A percentile compares a stretch with the other conserved stretches of the same genome.
phyloP scores from a whole-genome alignment of 92 coral and sea anemone genomes.

The Epizoanthus illoricatus region DNA sequence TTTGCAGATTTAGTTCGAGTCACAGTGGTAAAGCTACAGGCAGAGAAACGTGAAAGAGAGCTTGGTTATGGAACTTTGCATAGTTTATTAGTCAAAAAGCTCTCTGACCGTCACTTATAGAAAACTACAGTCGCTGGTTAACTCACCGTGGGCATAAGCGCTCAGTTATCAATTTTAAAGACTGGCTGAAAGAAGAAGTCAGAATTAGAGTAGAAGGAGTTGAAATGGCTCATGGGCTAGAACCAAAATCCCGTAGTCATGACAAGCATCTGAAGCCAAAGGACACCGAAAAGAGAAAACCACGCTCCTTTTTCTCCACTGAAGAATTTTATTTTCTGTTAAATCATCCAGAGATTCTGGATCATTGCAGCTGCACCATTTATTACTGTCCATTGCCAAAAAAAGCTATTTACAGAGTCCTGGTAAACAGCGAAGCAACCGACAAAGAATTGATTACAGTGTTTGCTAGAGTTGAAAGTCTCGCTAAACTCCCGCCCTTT shows the following conservation, averaged over 20 bases:
- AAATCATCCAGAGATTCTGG: no score
- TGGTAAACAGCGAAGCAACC: conserved; percentile 41
- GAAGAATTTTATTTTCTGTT: no score
- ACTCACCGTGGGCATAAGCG: conserved; percentile 26
- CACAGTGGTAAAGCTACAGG: conserved; percentile 61
- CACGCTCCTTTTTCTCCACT: no score
- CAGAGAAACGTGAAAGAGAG: conserved; percentile 59
- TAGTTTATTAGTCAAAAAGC: conserved; percentile 48
- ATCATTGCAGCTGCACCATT: not conserved
- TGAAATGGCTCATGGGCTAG: conserved; percentile 37
- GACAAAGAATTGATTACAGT: conserved; percentile 62
- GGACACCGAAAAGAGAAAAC: no score
- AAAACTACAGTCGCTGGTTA: conserved; percentile 50
- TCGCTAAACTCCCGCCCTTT: conserved; percentile 42
- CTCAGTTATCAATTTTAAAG: conserved; percentile 44
- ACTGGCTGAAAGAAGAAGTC: conserved; percentile 61
- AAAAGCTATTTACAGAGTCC: conserved; percentile 42
- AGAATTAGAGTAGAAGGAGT: conserved; percentile 43
- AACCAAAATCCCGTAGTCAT: not conserved
- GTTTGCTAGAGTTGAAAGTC: conserved; percentile 51
- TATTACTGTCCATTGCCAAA: conserved; percentile 48
- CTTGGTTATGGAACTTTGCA: conserved; percentile 62
- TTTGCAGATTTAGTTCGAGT: conserved; percentile 66
- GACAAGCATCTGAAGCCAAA: no score
- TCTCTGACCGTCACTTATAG: conserved; percentile 48